Percentiles rank a stretch among this genome's conserved stretches.
Conservation (phyloP, 2,797 vertebrate species). For the Leucoraja ocellata region DNA sequence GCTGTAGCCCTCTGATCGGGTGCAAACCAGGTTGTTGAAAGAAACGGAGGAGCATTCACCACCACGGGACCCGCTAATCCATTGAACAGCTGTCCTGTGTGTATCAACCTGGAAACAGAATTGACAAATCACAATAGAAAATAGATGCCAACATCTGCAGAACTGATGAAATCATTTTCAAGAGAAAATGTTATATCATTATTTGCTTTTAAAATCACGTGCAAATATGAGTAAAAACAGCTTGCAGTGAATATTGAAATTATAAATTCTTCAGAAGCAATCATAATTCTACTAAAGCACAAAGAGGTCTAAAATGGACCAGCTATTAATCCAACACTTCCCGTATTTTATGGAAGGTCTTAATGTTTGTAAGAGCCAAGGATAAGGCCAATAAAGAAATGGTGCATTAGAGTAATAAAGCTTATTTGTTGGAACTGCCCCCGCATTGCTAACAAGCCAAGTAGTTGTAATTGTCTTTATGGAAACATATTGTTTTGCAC, state of each 20-base stretch:
- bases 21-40: conserved; percentile 94
- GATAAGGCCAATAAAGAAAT: neutral
- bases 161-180: conserved; percentile 30
- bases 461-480: neutral
- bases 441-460: neutral
- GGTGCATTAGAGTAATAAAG: neutral
- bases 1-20: conserved; percentile 91
- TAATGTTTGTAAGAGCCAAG: neutral
- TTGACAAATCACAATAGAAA: conserved; percentile 40
- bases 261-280: neutral
- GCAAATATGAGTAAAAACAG: neutral
- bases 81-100: conserved; percentile 88
- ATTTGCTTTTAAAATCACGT: neutral
- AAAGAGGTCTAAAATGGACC: neutral
- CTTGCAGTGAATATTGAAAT: neutral
- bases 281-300: neutral
- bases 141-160: conserved; percentile 38
- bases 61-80: conserved; percentile 87
- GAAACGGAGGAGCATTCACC: conserved; percentile 84
- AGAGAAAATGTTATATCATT: neutral
- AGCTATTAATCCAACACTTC: neutral
- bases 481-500: neutral
- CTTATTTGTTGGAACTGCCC: neutral
- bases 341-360: neutral
- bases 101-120: conserved; percentile 71